phyloP scores from a whole-genome alignment of 2,113 vertebrate genomes.

The Apodemus sylvaticus region DNA sequence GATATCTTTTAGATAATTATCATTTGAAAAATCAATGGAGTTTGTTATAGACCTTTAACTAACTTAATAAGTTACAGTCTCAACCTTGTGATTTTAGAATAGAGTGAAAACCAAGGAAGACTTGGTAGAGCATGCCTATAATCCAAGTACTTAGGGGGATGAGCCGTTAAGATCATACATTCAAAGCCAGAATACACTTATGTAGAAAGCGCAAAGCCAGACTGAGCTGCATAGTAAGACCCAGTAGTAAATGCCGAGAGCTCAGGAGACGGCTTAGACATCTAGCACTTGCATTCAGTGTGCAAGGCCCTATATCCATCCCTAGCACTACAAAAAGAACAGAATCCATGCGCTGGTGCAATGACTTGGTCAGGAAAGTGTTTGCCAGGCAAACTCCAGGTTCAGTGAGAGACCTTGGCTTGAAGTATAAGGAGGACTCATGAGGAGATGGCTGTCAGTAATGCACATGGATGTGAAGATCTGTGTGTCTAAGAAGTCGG shows the following conservation, averaged over 20 bases:
- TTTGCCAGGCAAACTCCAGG: neutral
- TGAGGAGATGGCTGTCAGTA: neutral
- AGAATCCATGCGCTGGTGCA: neutral
- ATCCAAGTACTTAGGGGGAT: neutral
- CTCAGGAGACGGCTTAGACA: neutral
- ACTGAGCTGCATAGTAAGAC: neutral
- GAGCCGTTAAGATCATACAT: neutral
- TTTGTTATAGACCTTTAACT: neutral
- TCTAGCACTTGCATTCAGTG: neutral
- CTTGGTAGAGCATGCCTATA: neutral
- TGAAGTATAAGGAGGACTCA: neutral
- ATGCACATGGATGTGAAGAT: neutral
- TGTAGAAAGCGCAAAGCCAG: neutral
- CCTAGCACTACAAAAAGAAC: neutral
- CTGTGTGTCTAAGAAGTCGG: neutral
- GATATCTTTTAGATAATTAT: constrained; percentile 23
- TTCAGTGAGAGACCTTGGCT: neutral
- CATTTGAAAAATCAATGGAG: neutral
- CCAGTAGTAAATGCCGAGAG: neutral
- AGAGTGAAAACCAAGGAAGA: constrained; percentile 29
- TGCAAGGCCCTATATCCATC: neutral
- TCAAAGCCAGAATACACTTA: neutral
- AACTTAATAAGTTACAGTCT: neutral
- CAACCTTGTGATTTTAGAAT: constrained; percentile 28
- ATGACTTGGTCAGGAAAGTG: neutral